Evolutionary conservation across 2,797 vertebrate genomes (phyloP), one percentile per base, ranked within the genome.

Genomic region (Sebastolobus altivelis): DNA sequence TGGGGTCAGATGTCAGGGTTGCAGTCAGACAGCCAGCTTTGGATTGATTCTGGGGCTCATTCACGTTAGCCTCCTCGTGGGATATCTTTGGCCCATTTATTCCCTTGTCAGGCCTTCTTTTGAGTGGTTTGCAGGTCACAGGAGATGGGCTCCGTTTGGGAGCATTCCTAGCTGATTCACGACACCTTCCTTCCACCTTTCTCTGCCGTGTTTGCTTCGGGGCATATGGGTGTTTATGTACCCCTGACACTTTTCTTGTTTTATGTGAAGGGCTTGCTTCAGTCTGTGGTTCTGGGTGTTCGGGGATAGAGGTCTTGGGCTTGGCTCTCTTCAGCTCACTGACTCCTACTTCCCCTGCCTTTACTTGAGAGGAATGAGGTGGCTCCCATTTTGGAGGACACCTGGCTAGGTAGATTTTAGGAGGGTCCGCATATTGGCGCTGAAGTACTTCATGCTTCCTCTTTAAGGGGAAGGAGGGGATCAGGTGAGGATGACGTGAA

Each of bases 361-460:
- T 81, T 40, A 63, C 72, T 72, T 88, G 87, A 29, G 76, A 84
- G 16, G 69, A 70, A 40, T 0, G 60, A 40, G 90, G 88, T 20
- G 88, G 87, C 46, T 90, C 49, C 92, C 89, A 92, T 72, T 89
- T 94, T 37, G 10, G 61, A 65, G 5, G 43, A 56, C 0, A 4
- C 43, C 52, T 88, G 14, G 22, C 11, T 35, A 60, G 65, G 46
- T 31, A 37, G 77, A 70, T 74, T 72, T 91, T 87, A n/a, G 74
- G 27, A 16, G 68, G 55, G 25, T 43, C 33, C 7, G 20, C 63
- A 33, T 69, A 60, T 56, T 75, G 73, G 6, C 37, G 27, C n/a
- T 78, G 79, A 46, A n/a, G 65, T 6, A 22, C 27, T 56, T 88
- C 88, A 31, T 54, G 63, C 37, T 94, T 97, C 86, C 96, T 96